Conservation (phyloP, 2,797 vertebrate genomes). For the Tapirus indicus region DNA sequence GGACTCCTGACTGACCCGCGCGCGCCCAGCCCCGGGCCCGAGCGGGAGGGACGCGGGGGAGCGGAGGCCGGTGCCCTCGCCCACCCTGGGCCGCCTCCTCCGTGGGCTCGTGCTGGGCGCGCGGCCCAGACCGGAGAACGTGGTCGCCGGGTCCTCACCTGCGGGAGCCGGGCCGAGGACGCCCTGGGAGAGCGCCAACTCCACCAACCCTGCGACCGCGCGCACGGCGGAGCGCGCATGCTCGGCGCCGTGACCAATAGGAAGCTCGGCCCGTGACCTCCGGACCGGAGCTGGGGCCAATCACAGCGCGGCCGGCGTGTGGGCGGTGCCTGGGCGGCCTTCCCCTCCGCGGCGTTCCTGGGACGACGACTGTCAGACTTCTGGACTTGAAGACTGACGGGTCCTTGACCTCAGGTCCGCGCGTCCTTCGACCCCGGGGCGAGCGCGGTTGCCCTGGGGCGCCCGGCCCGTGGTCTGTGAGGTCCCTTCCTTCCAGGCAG, state of each 20-base stretch:
- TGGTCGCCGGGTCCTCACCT: rapidly evolving
- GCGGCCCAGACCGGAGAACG: rapidly evolving
- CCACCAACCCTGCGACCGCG: rapidly evolving
- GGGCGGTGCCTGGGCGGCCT: rapidly evolving
- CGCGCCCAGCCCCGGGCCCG: rapidly evolving
- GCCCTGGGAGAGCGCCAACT: rapidly evolving
- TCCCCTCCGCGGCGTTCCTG: rapidly evolving
- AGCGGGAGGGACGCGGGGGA: rapidly evolving
- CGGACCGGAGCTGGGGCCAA: not conserved
- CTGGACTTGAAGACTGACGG: rapidly evolving
- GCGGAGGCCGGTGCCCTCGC: no score
- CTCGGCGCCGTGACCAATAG: not conserved
- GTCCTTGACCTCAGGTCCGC: rapidly evolving
- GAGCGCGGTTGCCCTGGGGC: no score
- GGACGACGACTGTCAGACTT: rapidly evolving
- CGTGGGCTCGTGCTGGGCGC: rapidly evolving
- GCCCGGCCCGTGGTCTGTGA: rapidly evolving
- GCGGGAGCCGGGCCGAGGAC: rapidly evolving
- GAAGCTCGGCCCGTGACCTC: not conserved
- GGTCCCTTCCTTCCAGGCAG: not conserved
- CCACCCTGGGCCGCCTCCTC: rapidly evolving
- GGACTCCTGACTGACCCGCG: rapidly evolving
- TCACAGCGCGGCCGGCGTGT: rapidly evolving
- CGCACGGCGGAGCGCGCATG: rapidly evolving
- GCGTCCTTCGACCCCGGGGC: not conserved